Conservation (phyloP, 2,888 invertebrate species). For the Pseudococcus viburni region DNA sequence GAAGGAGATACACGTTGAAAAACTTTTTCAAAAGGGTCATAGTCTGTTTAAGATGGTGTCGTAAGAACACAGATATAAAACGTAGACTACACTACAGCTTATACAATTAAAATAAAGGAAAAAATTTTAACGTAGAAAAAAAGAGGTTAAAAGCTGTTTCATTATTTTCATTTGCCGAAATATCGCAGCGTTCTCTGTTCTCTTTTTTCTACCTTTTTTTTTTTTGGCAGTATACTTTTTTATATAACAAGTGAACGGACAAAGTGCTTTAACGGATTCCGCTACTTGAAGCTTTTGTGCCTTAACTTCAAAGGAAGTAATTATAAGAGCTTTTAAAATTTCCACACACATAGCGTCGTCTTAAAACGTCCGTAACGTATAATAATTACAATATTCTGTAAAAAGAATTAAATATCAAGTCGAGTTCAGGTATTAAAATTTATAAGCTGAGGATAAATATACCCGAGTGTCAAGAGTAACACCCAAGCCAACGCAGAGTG, state of each 20-base stretch:
- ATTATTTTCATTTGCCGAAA: slow-evolving; percentile 65
- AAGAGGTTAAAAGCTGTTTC: slow-evolving; percentile 64
- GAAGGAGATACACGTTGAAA: slow-evolving; percentile 59
- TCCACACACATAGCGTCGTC: slow-evolving; percentile 59
- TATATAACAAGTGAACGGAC: slow-evolving; percentile 51
- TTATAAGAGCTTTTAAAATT: slow-evolving; percentile 64
- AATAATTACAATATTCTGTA: slow-evolving; percentile 60
- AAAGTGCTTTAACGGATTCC: slow-evolving; percentile 57
- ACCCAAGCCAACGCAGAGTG: neutral
- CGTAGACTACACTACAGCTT: slow-evolving; percentile 59
- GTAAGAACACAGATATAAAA: slow-evolving; percentile 62
- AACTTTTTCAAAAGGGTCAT: slow-evolving; percentile 61
- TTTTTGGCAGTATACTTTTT: slow-evolving; percentile 54
- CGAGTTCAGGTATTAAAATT: slow-evolving; percentile 52
- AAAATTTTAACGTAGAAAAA: slow-evolving; percentile 51
- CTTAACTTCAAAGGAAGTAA: slow-evolving; percentile 63
- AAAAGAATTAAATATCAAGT: slow-evolving; percentile 59
- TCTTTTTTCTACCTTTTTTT: slow-evolving; percentile 38
- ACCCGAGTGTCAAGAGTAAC: slow-evolving; percentile 10
- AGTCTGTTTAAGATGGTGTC: slow-evolving; percentile 60
- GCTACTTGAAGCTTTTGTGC: slow-evolving; percentile 63
- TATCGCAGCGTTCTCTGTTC: slow-evolving; percentile 52
- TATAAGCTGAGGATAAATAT: slow-evolving; percentile 24
- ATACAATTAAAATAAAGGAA: slow-evolving; percentile 63
- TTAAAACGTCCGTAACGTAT: slow-evolving; percentile 53